A percentile compares a stretch with the other conserved stretches of the same genome.
These are phyloP conservation scores for Crambe crambe DNA, from an alignment of 37 sponge, comb jelly and placozoan genomes.

Conservation along the genomic window DNA sequence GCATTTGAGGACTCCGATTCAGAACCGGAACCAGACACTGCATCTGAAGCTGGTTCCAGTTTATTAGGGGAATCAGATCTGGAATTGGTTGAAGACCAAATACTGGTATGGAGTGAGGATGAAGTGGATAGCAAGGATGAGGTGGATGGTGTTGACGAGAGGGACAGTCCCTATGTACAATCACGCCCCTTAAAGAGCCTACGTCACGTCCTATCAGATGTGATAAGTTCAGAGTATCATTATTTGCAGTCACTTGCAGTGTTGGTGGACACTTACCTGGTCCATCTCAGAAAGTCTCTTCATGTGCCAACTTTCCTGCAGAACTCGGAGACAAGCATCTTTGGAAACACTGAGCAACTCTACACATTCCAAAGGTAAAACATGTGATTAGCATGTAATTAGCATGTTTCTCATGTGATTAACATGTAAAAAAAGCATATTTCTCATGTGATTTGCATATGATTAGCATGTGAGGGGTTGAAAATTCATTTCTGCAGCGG, in stretches of 20 bases:
- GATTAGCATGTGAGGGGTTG: not conserved
- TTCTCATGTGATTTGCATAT: not conserved
- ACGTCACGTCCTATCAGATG: slow-evolving; percentile 30
- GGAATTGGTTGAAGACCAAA: slow-evolving; percentile 3
- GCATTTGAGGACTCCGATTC: not conserved
- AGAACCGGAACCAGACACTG: not conserved
- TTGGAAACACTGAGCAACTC: slow-evolving; percentile 47
- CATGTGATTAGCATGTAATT: no score
- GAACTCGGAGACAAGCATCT: slow-evolving; percentile 24
- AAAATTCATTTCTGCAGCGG: slow-evolving; percentile 4
- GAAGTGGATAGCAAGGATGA: slow-evolving; percentile 15
- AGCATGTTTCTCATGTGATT: not conserved
- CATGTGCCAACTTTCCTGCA: slow-evolving; percentile 60
- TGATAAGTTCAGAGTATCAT: slow-evolving; percentile 29
- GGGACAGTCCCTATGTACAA: not conserved
- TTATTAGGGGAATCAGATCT: not conserved
- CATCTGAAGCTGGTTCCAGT: slow-evolving; percentile 1
- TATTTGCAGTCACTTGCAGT: slow-evolving; percentile 34
- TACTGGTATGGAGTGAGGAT: not conserved
- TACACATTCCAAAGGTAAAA: slow-evolving; percentile 52
- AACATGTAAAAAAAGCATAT: no score
- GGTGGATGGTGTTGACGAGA: no score
- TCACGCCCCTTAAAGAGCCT: slow-evolving; percentile 4
- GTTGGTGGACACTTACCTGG: slow-evolving; percentile 43
- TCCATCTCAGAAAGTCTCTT: not conserved